Conservation (phyloP, 2,797 vertebrate genomes). For the Agapornis canus region DNA sequence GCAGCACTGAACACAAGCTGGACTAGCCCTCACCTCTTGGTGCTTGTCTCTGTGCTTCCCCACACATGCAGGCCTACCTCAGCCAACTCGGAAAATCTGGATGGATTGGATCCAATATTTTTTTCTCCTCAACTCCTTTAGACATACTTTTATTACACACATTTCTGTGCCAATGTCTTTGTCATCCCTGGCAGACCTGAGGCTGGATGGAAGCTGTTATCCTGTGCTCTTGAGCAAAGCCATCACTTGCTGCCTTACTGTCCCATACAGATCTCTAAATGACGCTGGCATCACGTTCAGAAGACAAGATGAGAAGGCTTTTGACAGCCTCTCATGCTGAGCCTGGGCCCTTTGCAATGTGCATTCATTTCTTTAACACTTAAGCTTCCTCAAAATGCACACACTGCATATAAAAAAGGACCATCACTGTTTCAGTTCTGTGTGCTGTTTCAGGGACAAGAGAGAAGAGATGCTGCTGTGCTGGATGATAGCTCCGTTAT, state of each 20-base stretch:
- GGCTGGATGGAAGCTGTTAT: background rate
- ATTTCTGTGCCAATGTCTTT: background rate
- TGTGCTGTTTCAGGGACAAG: background rate
- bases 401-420: background rate
- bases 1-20: background rate
- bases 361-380: background rate
- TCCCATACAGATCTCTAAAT: background rate
- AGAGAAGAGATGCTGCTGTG: background rate
- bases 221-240: background rate
- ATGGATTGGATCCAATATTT: background rate
- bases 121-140: background rate
- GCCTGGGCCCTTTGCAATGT: background rate
- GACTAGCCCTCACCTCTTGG: background rate
- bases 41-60: background rate
- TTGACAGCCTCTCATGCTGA: background rate
- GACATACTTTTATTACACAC: background rate
- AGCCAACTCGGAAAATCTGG: constrained; percentile 26
- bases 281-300: accelerated
- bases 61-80: background rate
- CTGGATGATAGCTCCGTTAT: background rate
- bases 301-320: background rate
- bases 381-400: background rate
- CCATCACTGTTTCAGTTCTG: background rate
- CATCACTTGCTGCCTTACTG: background rate
- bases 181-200: background rate